phyloP scores from a whole-genome alignment of 2,113 vertebrate genomes.

The Scatophagus argus region DNA sequence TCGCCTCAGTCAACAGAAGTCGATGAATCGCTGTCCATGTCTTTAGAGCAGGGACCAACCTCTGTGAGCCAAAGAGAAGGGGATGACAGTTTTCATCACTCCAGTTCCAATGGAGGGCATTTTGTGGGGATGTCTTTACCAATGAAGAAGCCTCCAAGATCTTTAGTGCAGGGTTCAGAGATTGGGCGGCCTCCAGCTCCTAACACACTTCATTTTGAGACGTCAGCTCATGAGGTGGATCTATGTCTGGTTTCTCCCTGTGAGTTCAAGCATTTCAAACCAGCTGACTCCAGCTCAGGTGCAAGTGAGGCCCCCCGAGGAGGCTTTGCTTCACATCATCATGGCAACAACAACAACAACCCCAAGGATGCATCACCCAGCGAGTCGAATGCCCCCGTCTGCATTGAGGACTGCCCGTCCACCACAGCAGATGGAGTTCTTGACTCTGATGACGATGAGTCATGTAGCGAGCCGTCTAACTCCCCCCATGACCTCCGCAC shows the following conservation, averaged over 20 bases:
- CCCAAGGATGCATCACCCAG: slow-evolving; percentile 85
- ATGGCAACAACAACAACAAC: slow-evolving; percentile 60
- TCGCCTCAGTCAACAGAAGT: slow-evolving; percentile 97
- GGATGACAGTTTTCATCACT: slow-evolving; percentile 62
- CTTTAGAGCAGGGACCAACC: slow-evolving; percentile 91
- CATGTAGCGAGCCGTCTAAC: slow-evolving; percentile 78
- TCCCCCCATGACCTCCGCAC: slow-evolving; percentile 68
- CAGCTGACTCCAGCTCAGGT: slow-evolving; percentile 70
- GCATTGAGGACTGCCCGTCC: slow-evolving; percentile 87
- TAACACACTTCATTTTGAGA: slow-evolving; percentile 68
- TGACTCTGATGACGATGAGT: slow-evolving; percentile 90
- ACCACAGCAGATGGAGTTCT: slow-evolving; percentile 85
- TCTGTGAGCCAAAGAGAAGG: slow-evolving; percentile 81
- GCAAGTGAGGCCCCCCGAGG: slow-evolving; percentile 87
- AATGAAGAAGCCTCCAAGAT: slow-evolving; percentile 82
- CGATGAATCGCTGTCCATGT: slow-evolving; percentile 93
- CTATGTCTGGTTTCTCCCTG: slow-evolving; percentile 96
- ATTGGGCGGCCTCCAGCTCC: slow-evolving; percentile 66
- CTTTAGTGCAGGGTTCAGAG: slow-evolving; percentile 74
- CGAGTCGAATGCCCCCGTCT: slow-evolving; percentile 87
- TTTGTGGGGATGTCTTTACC: slow-evolving; percentile 84
- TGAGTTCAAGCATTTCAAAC: slow-evolving; percentile 94
- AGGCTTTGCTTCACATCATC: slow-evolving; percentile 69
- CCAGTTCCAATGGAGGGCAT: slow-evolving; percentile 74
- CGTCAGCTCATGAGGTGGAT: slow-evolving; percentile 90